phyloP scores from a whole-genome alignment of 2,797 vertebrate species.

The Eospalax fontanierii region DNA sequence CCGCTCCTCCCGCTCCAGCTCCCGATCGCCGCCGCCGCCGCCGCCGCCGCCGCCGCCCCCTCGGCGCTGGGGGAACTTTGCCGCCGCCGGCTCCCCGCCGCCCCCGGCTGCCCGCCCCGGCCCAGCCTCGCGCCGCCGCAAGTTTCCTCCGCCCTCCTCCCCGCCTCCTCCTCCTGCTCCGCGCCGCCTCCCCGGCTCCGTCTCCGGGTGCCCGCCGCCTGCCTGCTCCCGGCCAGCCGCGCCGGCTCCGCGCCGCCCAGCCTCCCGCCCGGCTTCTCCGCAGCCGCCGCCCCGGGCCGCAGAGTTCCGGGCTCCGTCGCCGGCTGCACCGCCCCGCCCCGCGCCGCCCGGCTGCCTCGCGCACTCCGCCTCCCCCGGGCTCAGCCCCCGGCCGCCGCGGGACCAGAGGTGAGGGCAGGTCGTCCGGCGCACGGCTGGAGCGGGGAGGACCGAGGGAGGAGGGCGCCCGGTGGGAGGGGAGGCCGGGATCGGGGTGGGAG shows the following conservation, averaged over 20 bases:
- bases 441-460: conserved; percentile 47
- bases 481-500: conserved; percentile 46
- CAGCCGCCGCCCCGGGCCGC: conserved; percentile 65
- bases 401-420: conserved; percentile 83
- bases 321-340: conserved; percentile 78
- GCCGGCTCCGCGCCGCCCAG: conserved; percentile 63
- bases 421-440: conserved; percentile 41
- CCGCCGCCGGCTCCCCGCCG: conserved; percentile 48
- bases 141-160: conserved; percentile 82
- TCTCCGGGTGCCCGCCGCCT: conserved; percentile 60
- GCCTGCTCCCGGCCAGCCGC: conserved; percentile 64
- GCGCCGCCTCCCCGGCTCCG: conserved; percentile 73
- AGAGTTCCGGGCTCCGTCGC: conserved; percentile 80
- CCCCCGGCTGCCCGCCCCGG: conserved; percentile 21
- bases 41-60: conserved; percentile 67
- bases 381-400: conserved; percentile 71
- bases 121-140: conserved; percentile 71
- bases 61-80: conserved; percentile 80
- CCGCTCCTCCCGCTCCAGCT: conserved; percentile 77
- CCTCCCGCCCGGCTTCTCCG: neutral
- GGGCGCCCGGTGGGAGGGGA: conserved; percentile 27
- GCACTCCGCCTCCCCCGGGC: conserved; percentile 75
- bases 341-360: conserved; percentile 68
- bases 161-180: conserved; percentile 71
- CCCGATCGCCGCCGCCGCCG: conserved; percentile 74